These are phyloP conservation scores for Dicaeum eximium DNA, from an alignment of 2,113 vertebrate species.

Conservation along the genomic window DNA sequence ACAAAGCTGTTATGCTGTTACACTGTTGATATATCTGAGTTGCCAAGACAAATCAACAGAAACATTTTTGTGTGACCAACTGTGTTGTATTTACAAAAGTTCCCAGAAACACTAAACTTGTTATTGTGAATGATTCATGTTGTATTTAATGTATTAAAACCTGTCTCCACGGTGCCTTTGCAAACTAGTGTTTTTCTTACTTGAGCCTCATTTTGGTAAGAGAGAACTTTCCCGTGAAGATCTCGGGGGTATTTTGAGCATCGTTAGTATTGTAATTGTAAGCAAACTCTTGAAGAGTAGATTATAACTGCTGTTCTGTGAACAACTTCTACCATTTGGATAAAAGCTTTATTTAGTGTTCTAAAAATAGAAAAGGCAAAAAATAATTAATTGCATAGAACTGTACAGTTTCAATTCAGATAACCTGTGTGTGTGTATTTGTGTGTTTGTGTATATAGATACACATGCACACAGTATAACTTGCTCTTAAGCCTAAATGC, in stretches of 20 bases:
- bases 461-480: background rate
- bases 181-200: conserved; percentile 73
- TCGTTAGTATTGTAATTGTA: conserved; percentile 52
- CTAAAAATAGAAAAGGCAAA: conserved; percentile 14
- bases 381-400: background rate
- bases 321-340: conserved; percentile 67
- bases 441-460: conserved; percentile 29
- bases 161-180: conserved; percentile 80
- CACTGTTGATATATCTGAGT: conserved; percentile 79
- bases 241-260: conserved; percentile 5
- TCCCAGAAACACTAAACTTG: conserved; percentile 80
- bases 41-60: conserved; percentile 86
- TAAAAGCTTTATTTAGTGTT: conserved; percentile 39
- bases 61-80: conserved; percentile 82
- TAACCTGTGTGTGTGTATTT: conserved; percentile 6
- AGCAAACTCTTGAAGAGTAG: conserved; percentile 79
- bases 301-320: conserved; percentile 77
- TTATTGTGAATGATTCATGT: conserved; percentile 80
- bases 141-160: conserved; percentile 78
- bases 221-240: conserved; percentile 48
- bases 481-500: conserved; percentile 65
- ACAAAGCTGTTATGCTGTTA: conserved; percentile 84
- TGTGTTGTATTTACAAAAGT: conserved; percentile 83
- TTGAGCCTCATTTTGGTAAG: conserved; percentile 65
- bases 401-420: conserved; percentile 45